These are phyloP conservation scores for Hipposideros larvatus DNA, from an alignment of 2,797 vertebrate genomes.

Conservation along the genomic window DNA sequence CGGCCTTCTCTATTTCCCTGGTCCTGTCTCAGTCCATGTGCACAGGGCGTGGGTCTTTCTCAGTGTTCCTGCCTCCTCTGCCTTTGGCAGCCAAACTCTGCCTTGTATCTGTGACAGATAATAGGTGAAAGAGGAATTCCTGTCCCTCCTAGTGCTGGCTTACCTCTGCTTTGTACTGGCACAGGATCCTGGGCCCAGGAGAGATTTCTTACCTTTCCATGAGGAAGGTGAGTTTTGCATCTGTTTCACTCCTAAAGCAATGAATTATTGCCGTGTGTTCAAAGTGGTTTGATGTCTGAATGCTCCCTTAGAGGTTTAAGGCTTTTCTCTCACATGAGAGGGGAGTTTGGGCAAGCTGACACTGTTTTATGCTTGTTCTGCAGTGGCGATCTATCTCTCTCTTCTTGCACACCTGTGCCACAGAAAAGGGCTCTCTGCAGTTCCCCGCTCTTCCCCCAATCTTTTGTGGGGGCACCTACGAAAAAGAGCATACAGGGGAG, in stretches of 20 bases:
- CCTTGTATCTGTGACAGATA: neutral
- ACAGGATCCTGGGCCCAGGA: neutral
- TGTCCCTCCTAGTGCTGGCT: neutral
- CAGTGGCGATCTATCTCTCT: neutral
- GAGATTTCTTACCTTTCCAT: neutral
- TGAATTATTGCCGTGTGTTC: neutral
- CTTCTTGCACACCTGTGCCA: neutral
- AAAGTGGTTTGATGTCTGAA: neutral
- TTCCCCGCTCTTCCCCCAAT: neutral
- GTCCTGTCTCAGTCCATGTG: neutral
- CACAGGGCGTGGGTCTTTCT: neutral
- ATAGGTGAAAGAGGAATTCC: neutral
- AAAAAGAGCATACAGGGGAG: neutral
- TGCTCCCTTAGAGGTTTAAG: neutral
- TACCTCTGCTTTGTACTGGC: neutral
- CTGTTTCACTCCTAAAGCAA: neutral
- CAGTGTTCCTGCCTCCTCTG: neutral
- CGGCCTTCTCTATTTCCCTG: neutral
- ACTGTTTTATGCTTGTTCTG: neutral
- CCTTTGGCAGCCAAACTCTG: neutral
- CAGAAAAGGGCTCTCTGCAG: neutral
- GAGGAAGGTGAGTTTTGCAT: neutral
- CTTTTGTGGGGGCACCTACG: neutral
- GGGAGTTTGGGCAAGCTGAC: neutral
- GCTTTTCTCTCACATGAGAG: neutral